Percentiles rank a stretch among this genome's conserved stretches.
Evolutionary conservation across 2,888 invertebrate genomes (phyloP).

Genomic region (Spisula solida): DNA sequence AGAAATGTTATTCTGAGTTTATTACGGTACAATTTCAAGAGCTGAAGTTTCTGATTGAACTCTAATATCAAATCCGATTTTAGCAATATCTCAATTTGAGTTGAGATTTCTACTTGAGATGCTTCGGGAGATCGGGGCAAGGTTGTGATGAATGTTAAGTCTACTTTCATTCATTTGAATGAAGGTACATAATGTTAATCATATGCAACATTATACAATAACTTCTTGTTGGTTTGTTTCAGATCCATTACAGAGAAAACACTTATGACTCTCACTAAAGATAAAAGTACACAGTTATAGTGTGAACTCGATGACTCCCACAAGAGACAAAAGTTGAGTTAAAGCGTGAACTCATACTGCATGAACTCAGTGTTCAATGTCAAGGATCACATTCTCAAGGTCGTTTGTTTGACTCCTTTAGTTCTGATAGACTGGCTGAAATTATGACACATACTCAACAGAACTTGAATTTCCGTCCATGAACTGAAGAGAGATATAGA

Average conservation of each 20-base stretch:
- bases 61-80: too few relatives aligned
- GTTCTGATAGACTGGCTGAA: neutral
- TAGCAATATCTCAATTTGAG: too few relatives aligned
- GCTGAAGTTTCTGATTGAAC: too few relatives aligned
- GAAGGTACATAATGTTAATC: neutral
- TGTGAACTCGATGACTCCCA: slow-evolving; percentile 58
- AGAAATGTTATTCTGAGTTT: too few relatives aligned
- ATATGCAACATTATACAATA: neutral
- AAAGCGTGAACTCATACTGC: neutral
- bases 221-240: slow-evolving; percentile 57
- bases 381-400: too few relatives aligned
- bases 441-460: neutral
- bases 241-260: slow-evolving; percentile 83
- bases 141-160: too few relatives aligned
- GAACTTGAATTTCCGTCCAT: neutral
- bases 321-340: slow-evolving; percentile 75
- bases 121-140: too few relatives aligned
- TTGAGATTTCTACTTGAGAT: too few relatives aligned
- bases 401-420: neutral
- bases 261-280: slow-evolving; percentile 76
- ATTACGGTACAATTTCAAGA: too few relatives aligned
- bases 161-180: too few relatives aligned
- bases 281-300: slow-evolving; percentile 68
- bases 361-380: neutral
- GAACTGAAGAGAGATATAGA: too few relatives aligned